Base-by-base conservation (phyloP, 2,113 vertebrate species). In the Paramisgurnus dabryanus region DNA sequence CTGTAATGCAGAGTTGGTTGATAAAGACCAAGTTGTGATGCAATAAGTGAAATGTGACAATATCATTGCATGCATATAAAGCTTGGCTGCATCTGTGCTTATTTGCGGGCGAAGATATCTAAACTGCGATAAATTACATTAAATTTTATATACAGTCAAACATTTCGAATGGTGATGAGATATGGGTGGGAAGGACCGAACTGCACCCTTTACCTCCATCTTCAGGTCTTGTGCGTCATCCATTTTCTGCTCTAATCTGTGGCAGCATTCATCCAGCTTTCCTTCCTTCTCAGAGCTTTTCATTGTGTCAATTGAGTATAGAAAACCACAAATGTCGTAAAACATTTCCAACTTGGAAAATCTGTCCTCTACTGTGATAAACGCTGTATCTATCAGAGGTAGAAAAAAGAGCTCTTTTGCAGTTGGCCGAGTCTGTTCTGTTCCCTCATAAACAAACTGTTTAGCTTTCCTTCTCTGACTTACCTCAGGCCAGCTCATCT, bases 271-370 rank as follows among this genome's bases (percentile, higher is more conserved):
- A 74, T 82, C 64, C 55, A 78, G 67, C 27, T 70, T 71, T 8
- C 58, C 61, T 70, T 27, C 7, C 61, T 82, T 11, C 22, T 50
- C 12, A 18, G 18, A 64, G 58, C 10, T 27, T 78, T 39, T 68
- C 72, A 80, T 84, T n/a, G 41, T 15, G 12, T 84, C 58, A 70
- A 8, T 65, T 0, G 67, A 81, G 68, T 72, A 83, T 7, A 78
- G 66, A 78, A 81, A 84, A 43, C 79, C 79, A 81, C 81, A 78
- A 8, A 78, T 39, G 18, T 74, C 11, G 40, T 22, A 81, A 39
- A 83, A 11, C 41, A 18, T 45, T 64, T 82, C 60, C 47, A 82
- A 71, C 6, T 72, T 34, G 10, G 75, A 82, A 41, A 78, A 82
- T 11, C 43, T 82, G 15, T 63, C 43, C 39, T n/a, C 68, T 12